phyloP scores from a whole-genome alignment of 2,888 invertebrate species.

The Seladonia tumulorum region DNA sequence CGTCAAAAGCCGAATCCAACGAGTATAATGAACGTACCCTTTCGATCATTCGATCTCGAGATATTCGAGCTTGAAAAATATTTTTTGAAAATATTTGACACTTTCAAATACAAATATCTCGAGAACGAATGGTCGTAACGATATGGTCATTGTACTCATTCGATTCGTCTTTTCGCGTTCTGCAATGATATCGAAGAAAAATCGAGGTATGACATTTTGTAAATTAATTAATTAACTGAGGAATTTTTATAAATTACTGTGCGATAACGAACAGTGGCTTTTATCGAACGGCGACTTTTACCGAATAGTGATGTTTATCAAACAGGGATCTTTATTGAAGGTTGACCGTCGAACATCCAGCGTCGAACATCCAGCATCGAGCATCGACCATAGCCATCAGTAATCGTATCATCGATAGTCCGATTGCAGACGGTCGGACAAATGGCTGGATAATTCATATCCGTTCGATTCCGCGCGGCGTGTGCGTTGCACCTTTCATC shows the following conservation, averaged over 20 bases:
- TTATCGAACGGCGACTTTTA: background rate
- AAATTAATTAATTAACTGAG: too few relatives aligned
- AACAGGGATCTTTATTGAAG: background rate
- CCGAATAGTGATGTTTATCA: background rate
- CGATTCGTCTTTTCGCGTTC: background rate
- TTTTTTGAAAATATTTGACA: too few relatives aligned
- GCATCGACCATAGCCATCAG: background rate
- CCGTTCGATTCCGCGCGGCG: background rate
- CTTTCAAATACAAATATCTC: background rate
- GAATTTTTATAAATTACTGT: too few relatives aligned
- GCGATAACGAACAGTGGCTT: too few relatives aligned
- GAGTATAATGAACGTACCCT: background rate
- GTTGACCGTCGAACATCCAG: background rate
- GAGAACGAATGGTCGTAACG: background rate
- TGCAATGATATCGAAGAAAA: background rate
- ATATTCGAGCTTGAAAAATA: background rate
- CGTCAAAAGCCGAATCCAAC: background rate
- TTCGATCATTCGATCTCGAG: background rate
- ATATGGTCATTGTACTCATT: background rate
- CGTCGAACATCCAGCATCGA: background rate
- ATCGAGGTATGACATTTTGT: too few relatives aligned
- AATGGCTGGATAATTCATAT: background rate
- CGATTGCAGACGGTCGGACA: conserved; percentile 1
- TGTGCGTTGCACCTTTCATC: background rate
- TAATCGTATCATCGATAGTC: background rate